Percentiles rank a stretch among this genome's conserved stretches.
Evolutionary conservation across 2,113 vertebrate species (phyloP).

Genomic region (Amia ocellicauda): DNA sequence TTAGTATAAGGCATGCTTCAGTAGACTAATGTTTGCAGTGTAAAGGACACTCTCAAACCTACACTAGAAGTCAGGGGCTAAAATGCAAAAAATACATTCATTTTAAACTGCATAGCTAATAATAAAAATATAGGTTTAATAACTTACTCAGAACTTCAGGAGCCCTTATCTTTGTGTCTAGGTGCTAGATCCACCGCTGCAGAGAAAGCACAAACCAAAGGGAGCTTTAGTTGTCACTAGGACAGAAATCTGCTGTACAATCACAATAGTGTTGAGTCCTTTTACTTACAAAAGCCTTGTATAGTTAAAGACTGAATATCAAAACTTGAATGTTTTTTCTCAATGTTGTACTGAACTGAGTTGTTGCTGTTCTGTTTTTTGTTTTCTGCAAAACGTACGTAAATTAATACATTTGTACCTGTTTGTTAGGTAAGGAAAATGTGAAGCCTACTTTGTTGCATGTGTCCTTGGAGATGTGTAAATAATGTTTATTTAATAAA

Average conservation of each 20-base stretch:
- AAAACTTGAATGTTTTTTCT: conserved; percentile 68
- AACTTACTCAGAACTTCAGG: conserved; percentile 30
- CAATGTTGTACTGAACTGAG: conserved; percentile 51
- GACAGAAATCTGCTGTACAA: conserved; percentile 64
- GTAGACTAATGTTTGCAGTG: neutral
- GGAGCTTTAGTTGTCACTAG: conserved; percentile 61
- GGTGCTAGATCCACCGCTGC: conserved; percentile 67
- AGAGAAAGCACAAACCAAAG: conserved; percentile 74
- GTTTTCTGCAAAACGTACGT: conserved; percentile 37
- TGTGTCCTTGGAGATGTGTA: conserved; percentile 64
- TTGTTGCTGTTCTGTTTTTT: conserved; percentile 27
- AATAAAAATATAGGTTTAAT: conserved; percentile 14
- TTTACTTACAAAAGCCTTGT: conserved; percentile 48
- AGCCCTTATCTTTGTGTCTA: conserved; percentile 52
- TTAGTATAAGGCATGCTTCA: neutral
- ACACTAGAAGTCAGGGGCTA: conserved; percentile 46
- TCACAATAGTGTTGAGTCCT: conserved; percentile 59
- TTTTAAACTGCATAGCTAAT: too few relatives aligned
- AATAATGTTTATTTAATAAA: conserved; percentile 70
- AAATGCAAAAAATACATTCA: conserved; percentile 35
- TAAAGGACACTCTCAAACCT: conserved; percentile 27
- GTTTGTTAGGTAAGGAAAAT: conserved; percentile 45
- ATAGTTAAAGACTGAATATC: conserved; percentile 40
- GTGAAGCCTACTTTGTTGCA: conserved; percentile 62
- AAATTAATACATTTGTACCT: conserved; percentile 19